These are phyloP conservation scores for Prietella phreatophila DNA, from an alignment of 2,113 vertebrate species.

Conservation along the genomic window DNA sequence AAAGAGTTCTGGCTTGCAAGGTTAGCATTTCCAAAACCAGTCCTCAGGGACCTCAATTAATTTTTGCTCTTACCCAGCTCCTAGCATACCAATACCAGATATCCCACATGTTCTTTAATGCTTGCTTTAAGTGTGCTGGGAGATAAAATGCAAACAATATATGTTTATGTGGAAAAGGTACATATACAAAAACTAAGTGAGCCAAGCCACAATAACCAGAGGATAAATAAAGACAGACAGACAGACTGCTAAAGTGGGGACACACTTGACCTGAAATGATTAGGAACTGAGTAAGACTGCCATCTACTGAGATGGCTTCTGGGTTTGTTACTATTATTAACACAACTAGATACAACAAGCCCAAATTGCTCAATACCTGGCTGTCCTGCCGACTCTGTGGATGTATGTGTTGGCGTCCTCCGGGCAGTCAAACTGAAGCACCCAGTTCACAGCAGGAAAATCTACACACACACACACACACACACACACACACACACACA, in stretches of 20 bases:
- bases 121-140: neutral
- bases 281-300: conserved; percentile 33
- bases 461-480: conserved; percentile 65
- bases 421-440: conserved; percentile 95
- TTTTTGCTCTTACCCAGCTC: neutral
- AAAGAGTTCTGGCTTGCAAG: neutral
- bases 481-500: conserved; percentile 2
- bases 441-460: conserved; percentile 97
- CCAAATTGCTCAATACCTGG: conserved; percentile 70
- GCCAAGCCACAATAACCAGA: neutral
- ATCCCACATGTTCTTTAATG: neutral
- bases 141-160: neutral
- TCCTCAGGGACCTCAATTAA: neutral
- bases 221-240: neutral
- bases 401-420: conserved; percentile 96
- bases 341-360: neutral
- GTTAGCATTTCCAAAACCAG: neutral
- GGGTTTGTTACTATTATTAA: neutral
- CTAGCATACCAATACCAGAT: neutral
- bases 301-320: conserved; percentile 31
- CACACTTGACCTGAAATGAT: neutral
- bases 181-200: neutral
- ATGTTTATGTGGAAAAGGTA: neutral
- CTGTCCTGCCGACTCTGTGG: conserved; percentile 93
- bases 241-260: neutral